Percentiles rank a stretch among this genome's conserved stretches.
Conservation (phyloP, 1,140 invertebrate genomes). For the Charaxes varanes region DNA sequence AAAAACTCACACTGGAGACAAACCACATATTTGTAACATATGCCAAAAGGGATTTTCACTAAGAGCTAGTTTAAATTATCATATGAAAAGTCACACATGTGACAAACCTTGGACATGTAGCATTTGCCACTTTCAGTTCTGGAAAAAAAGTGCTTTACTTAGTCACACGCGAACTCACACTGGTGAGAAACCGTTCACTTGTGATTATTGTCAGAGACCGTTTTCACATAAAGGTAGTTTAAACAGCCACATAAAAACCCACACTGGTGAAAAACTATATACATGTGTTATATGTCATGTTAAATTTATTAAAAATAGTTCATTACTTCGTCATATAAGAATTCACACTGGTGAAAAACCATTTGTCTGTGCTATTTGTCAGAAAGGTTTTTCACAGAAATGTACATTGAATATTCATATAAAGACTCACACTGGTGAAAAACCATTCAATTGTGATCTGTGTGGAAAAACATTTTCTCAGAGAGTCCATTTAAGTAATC, state of each 20-base stretch:
- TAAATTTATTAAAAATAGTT: no score
- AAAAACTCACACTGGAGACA: slow-evolving; percentile 11
- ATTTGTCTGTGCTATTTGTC: no score
- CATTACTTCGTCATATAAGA: no score
- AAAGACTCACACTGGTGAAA: no score
- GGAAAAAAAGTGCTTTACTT: neutral
- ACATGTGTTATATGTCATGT: no score
- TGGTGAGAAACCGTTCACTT: neutral
- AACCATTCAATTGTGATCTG: no score
- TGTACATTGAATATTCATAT: no score
- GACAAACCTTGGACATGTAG: slow-evolving; percentile 2
- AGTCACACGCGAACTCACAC: neutral
- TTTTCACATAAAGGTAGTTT: neutral
- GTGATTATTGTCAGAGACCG: no score
- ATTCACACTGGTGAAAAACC: no score
- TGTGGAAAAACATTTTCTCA: no score
- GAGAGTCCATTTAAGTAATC: no score
- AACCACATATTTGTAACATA: slow-evolving; percentile 9
- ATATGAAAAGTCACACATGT: neutral
- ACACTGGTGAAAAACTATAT: slow-evolving; percentile 1
- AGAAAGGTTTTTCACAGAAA: no score
- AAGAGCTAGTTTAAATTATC: slow-evolving; percentile 1
- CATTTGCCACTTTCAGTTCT: neutral
- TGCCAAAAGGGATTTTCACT: slow-evolving; percentile 9
- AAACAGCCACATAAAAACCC: slow-evolving; percentile 5